Conservation (phyloP, 92 coral and sea anemone species). For the Zoanthus gigantus region DNA sequence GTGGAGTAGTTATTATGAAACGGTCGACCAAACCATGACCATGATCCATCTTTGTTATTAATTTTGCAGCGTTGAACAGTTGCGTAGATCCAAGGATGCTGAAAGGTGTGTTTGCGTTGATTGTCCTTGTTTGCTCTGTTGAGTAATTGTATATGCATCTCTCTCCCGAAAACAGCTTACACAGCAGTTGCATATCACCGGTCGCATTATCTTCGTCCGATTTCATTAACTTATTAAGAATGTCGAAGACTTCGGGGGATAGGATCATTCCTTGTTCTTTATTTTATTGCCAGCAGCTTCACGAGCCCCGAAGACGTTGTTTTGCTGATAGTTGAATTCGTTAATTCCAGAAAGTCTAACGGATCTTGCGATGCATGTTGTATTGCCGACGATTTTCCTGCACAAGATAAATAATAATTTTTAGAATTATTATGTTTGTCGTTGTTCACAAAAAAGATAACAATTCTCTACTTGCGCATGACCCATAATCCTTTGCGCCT, state of each 20-base stretch:
- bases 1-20: slow-evolving; percentile 37
- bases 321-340: slow-evolving; percentile 8
- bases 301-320: neutral
- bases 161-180: slow-evolving; percentile 51
- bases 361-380: neutral
- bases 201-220: slow-evolving; percentile 4
- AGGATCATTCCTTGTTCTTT: neutral
- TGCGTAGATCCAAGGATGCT: slow-evolving; percentile 58
- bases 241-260: slow-evolving; percentile 5
- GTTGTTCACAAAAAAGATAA: too few species aligned
- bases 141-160: slow-evolving; percentile 29
- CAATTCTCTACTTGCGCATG: neutral
- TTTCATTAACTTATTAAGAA: neutral
- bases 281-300: neutral
- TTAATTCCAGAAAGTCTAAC: neutral
- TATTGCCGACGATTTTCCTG: neutral
- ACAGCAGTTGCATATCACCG: slow-evolving; percentile 39
- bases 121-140: slow-evolving; percentile 34
- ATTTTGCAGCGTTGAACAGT: slow-evolving; percentile 43
- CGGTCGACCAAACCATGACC: slow-evolving; percentile 51
- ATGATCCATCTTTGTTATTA: slow-evolving; percentile 43
- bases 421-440: neutral
- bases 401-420: too few species aligned
- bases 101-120: slow-evolving; percentile 51
- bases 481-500: too few species aligned